Conservation (phyloP, 2,797 vertebrate species). For the Diceros bicornis region DNA sequence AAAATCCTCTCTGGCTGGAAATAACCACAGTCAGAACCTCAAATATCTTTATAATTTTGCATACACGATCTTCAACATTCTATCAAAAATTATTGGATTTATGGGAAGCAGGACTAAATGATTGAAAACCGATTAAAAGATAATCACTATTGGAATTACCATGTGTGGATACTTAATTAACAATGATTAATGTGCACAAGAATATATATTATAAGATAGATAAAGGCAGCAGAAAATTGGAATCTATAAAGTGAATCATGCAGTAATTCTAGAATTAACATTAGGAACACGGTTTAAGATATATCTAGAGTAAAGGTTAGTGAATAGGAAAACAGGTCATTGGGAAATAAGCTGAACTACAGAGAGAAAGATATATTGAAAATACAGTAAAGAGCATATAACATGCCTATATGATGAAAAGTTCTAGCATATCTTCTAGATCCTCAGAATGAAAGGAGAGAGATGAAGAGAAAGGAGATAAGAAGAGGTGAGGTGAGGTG, state of each 20-base stretch:
- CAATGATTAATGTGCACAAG: not conserved
- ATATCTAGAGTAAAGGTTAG: not conserved
- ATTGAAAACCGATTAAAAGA: not conserved
- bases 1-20: not conserved
- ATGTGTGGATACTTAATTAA: not conserved
- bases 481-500: not conserved
- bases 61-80: not conserved
- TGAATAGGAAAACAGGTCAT: not conserved
- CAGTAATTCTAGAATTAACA: not conserved
- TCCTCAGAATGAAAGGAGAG: not conserved
- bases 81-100: not conserved
- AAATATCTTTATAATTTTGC: not conserved
- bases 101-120: not conserved
- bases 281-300: not conserved
- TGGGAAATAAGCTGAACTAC: not conserved
- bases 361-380: not conserved
- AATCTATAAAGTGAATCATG: not conserved
- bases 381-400: not conserved
- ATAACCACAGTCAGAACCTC: not conserved
- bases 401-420: not conserved
- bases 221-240: not conserved
- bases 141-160: not conserved
- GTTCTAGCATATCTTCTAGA: not conserved
- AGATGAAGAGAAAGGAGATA: not conserved
- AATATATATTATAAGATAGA: not conserved